Base-by-base conservation (phyloP, 2,797 vertebrate genomes). In the Myotis vivesi region DNA sequence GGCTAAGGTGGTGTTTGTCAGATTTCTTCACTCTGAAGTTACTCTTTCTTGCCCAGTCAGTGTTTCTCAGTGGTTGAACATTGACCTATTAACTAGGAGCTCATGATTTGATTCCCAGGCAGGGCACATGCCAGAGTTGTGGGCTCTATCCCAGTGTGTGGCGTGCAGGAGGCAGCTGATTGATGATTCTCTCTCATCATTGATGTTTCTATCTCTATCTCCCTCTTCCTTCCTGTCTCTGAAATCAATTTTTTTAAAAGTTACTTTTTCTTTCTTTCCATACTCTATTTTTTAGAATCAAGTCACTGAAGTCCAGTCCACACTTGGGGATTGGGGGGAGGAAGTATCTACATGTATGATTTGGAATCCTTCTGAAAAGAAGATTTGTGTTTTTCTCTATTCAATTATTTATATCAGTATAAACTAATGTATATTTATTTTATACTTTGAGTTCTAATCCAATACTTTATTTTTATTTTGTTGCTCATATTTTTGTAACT, bases 331-430 rank as follows among this genome's bases (percentile, higher is more conserved):
- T 81, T 22, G 20, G 62, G 23, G 53, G 66, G 25, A 77, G 17
- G 25, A 86, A 76, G 19, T 92, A 93, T 51, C 69, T 57, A 8
- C 33, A 62, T 62, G n/a, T 11, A 25, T 69, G 77, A 69, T 94
- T 84, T 66, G 64, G 77, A 49, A 86, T 95, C 69, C 22, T 94
- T 96, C 72, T 89, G n/a, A 79, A 68, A 72, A 89, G 20, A 72
- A 89, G 20, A 51, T 82, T 82, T 90, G 19, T 73, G 33, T 92
- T 11, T 77, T 77, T 15, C 33, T 28, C 2, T 30, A 13, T 62
- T 73, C 36, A 87, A 1, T 68, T 85, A 44, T 30, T 59, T 86
- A 28, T 79, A 22, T 79, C 44, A 82, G 28, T 69, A 49, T 81
- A 17, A 30, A 55, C 20, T 69, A 15, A 17, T 59, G 33, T 79